Conservation (phyloP, 92 coral and sea anemone genomes). For the Epizoanthus illoricatus region DNA sequence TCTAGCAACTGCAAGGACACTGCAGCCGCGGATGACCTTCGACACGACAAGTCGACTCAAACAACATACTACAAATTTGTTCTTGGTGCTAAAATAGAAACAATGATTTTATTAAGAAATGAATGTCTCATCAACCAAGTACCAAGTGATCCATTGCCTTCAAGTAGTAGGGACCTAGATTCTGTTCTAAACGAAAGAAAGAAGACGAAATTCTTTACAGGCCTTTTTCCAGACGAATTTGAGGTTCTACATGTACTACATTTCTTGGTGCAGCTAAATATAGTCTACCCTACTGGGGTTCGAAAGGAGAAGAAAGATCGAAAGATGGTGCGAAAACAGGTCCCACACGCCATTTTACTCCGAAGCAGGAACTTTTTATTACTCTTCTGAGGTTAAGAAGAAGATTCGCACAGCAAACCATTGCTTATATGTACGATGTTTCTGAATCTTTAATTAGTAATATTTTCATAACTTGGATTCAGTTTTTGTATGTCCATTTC, state of each 20-base stretch:
- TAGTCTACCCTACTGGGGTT: slow-evolving; percentile 3
- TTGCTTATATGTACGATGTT: background rate
- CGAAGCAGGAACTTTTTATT: slow-evolving; percentile 24
- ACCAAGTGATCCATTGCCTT: background rate
- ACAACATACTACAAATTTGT: slow-evolving; percentile 14
- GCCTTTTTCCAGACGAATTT: too few species aligned
- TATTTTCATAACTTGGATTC: background rate
- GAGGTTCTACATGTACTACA: background rate
- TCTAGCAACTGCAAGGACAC: too few species aligned
- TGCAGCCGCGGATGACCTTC: too few species aligned
- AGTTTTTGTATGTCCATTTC: background rate
- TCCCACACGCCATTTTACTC: slow-evolving; percentile 18
- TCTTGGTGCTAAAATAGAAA: slow-evolving; percentile 19
- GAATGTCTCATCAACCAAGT: slow-evolving; percentile 1
- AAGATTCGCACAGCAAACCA: slow-evolving; percentile 14
- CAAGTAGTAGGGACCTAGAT: background rate
- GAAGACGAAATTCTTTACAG: slow-evolving; percentile 7
- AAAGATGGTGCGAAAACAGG: slow-evolving; percentile 23
- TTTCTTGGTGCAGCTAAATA: slow-evolving; percentile 2
- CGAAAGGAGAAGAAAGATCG: slow-evolving; percentile 19
- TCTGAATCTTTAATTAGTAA: background rate
- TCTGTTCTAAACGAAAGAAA: background rate
- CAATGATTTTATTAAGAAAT: slow-evolving; percentile 24
- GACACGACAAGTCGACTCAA: slow-evolving; percentile 22
- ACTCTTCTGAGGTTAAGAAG: slow-evolving; percentile 23